These are phyloP conservation scores for Ispidina lecontei DNA, from an alignment of 2,797 vertebrate species.

Conservation along the genomic window DNA sequence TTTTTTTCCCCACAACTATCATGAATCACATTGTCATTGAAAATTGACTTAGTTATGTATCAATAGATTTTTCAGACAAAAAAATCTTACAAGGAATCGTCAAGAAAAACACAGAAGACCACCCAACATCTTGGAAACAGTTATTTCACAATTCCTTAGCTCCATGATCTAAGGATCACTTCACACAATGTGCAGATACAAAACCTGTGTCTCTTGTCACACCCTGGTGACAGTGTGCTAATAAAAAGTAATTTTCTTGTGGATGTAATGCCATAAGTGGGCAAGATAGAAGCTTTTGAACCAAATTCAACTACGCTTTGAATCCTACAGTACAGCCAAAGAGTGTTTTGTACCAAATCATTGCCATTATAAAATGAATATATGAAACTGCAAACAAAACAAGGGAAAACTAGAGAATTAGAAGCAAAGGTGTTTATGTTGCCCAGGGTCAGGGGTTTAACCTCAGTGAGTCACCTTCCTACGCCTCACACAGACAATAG, in stretches of 20 bases:
- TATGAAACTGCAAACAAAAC: background rate
- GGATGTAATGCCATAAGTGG: background rate
- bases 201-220: background rate
- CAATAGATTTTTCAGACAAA: background rate
- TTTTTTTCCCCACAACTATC: fast-evolving
- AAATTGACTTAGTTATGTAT: background rate
- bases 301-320: background rate
- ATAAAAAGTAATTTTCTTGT: background rate
- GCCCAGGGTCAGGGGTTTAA: background rate
- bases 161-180: background rate
- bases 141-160: background rate
- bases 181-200: background rate
- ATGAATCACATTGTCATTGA: background rate
- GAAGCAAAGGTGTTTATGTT: background rate
- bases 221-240: background rate
- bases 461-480: background rate
- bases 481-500: fast-evolving
- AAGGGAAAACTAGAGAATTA: background rate
- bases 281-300: background rate
- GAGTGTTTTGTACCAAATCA: background rate
- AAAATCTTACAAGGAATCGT: background rate
- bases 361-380: background rate
- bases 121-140: fast-evolving
- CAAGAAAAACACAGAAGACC: background rate
- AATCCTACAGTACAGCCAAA: background rate